Base-by-base conservation (phyloP, 2,888 invertebrate genomes). In the Andrena hattorfiana region DNA sequence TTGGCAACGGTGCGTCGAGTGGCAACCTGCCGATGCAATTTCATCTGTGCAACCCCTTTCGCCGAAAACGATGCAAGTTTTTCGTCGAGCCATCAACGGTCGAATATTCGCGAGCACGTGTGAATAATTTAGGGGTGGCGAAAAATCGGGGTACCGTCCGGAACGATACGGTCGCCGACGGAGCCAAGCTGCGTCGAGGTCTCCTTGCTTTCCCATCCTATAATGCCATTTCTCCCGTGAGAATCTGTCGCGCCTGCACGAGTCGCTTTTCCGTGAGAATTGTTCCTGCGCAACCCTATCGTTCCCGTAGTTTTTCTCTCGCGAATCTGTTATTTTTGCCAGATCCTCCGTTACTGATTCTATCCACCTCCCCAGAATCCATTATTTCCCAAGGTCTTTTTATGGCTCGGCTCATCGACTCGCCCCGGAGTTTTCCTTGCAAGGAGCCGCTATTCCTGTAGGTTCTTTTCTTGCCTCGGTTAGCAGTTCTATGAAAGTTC, bases 341-440 rank as follows among this genome's bases (percentile, higher is more conserved):
- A 51, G 23, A 32, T 20, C n/a, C 13, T n/a, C 30, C 16, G 32
- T 6, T 42, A 64, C 30, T 32, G 75, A 63, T 74, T 56, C 56
- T n/a, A 20, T n/a, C 48, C 10, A 64, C 48, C 70, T 59, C 8
- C 20, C 4, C 16, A 67, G 73, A 77, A 77, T 77, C 66, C 54
- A 64, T 30, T 54, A 63, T 76, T 59, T n/a, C 48, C 32, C n/a
- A 2, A 4, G 28, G 32, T 51, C 49, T 60, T 72, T 73, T 77
- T 51, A 16, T 28, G 10, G 10, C 13, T 2, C 71, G 54, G 26
- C 74, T 59, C 13, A 30, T 75, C 68, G 54, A 72, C 70, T 70
- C 28, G 10, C 30, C 8, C 35, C 13, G 23, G n/a, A 49, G 48
- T 51, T 49, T 30, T n/a, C 49, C 42, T 42, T 7, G 49, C n/a